Conservation (phyloP, 1,140 invertebrate species). For the Heliconius hewitsoni region DNA sequence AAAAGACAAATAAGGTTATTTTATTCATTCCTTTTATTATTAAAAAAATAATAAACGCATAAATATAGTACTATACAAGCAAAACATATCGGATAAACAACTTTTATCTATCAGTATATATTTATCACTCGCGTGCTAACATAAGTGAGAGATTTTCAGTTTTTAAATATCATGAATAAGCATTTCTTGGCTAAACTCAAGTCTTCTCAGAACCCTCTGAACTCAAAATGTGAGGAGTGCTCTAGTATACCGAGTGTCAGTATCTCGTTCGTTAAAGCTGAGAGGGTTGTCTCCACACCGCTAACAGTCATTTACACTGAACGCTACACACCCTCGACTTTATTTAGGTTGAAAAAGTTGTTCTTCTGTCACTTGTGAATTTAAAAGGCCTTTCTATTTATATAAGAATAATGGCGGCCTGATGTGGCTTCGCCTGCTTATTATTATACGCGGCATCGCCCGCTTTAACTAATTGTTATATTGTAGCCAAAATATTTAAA, state of each 20-base stretch:
- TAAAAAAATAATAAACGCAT: too few relatives aligned
- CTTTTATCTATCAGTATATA: too few relatives aligned
- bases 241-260: neutral
- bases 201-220: neutral
- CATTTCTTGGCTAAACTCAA: neutral
- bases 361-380: neutral
- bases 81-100: too few relatives aligned
- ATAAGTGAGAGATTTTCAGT: too few relatives aligned
- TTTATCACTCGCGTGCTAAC: too few relatives aligned
- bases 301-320: conserved; percentile 4
- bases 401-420: neutral
- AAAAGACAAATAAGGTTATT: too few relatives aligned
- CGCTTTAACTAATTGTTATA: too few relatives aligned
- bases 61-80: too few relatives aligned
- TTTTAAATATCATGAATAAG: neutral
- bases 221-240: neutral
- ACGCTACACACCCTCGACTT: neutral
- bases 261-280: conserved; percentile 3
- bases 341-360: neutral
- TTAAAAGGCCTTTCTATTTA: neutral
- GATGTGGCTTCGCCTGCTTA: too few relatives aligned
- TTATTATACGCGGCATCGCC: too few relatives aligned
- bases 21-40: too few relatives aligned
- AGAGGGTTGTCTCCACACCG: neutral
- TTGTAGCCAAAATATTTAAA: too few relatives aligned